Evolutionary conservation across 2,797 vertebrate genomes (phyloP).

Genomic region (Steatocranus sp.): DNA sequence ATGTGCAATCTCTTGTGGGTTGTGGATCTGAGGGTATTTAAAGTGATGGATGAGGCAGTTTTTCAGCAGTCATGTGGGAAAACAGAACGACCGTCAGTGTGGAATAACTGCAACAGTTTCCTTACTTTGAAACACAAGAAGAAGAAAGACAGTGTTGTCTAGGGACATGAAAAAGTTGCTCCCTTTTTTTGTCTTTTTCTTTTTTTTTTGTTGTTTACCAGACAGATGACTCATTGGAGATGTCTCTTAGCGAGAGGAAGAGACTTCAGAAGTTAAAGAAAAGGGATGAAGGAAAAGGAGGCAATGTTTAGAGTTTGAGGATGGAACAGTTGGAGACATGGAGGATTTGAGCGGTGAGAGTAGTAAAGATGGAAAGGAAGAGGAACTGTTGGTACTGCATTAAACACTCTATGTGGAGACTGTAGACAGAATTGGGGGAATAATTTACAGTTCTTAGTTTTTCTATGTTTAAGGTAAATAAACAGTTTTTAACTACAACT

Average conservation of each 20-base stretch:
- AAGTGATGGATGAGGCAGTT: slow-evolving; percentile 54
- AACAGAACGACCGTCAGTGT: slow-evolving; percentile 38
- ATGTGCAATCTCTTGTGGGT: background rate
- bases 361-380: background rate
- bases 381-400: background rate
- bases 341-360: background rate
- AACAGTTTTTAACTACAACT: background rate
- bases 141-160: slow-evolving; percentile 37
- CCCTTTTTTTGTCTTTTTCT: background rate
- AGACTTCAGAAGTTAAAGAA: slow-evolving; percentile 10
- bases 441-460: background rate
- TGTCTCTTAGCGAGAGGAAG: slow-evolving; percentile 2
- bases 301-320: background rate
- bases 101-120: slow-evolving; percentile 19
- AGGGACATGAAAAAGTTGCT: slow-evolving; percentile 29
- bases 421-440: background rate
- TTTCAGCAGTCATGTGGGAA: slow-evolving; percentile 20
- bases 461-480: background rate
- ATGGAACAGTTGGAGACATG: background rate
- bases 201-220: slow-evolving; percentile 1
- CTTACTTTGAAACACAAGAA: slow-evolving; percentile 36
- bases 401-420: background rate
- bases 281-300: background rate
- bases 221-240: slow-evolving; percentile 56
- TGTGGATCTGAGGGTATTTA: slow-evolving; percentile 31